Base-by-base conservation (phyloP, 2,797 vertebrate genomes). In the Ispidina picta region DNA sequence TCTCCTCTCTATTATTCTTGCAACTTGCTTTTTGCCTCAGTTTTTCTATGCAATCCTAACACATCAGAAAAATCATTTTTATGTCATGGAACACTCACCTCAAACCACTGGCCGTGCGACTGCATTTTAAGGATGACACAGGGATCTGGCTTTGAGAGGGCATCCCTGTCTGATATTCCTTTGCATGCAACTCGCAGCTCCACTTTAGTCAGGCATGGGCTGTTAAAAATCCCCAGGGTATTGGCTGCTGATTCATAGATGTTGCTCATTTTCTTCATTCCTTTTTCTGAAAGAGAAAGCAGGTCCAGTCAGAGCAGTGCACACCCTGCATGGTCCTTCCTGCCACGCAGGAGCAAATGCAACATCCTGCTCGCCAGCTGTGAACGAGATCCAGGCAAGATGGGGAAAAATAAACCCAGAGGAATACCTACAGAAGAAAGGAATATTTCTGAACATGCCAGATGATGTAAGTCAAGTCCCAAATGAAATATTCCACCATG, bases 91-190 rank as follows among this genome's bases (percentile, higher is more conserved):
- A 69, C 28, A 83, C 97, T 95, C 98, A 99, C 99, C 99, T 99
- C 99, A 80, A 99, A 99, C 99, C 99, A 99, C 93, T 99, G 99
- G 55, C 99, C 99, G 0, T 99, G 99, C 0, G 99, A 99, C 97
- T 99, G 99, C 99, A 99, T 99, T 98, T 99, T 99, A 82, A 99
- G 98, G 95, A 99, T 98, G 89, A 99, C 99, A 48, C 99, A 99
- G 60, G 99, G 99, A 92, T 99, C 99, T 5, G 99, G 99, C 76
- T 99, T 99, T 87, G 99, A 99, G 91, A 99, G 99, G 13, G 99
- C 99, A 83, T 99, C 99, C 64, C 99, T 98, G 97, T 99, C 99
- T 0, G 99, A 99, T 96, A 99, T 99, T 75, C 99, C 98, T 93
- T 99, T 98, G 97, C 98, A 99, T 3, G 99, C 98, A 87, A 99